Evolutionary conservation across 2,113 vertebrate species (phyloP), one percentile per base, ranked within the genome.

Genomic region (Eptesicus fuscus): DNA sequence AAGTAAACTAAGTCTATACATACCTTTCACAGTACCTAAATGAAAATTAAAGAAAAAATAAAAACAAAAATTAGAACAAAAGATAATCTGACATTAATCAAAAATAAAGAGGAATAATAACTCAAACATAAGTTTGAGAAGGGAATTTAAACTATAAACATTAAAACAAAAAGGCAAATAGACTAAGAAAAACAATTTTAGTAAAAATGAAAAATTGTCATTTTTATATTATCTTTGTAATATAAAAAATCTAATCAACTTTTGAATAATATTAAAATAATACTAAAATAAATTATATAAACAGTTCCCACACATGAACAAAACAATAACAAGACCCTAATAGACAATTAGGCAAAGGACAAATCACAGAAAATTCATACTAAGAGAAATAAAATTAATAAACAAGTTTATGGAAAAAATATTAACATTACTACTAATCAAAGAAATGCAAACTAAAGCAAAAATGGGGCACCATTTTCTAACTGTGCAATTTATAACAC

Each of bases 321-420:
- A 88, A 73, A 71, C 96, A 92, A 97, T 74, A 91, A 25, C 79
- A 87, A 90, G 44, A 63, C 51, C 63, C 22, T 83, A 89, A 59
- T 13, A 71, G 23, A 71, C 86, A 76, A 90, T 53, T 89, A 93
- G 71, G 69, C 42, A 94, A 92, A 90, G 49, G 42, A 93, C 71
- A 94, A 93, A 92, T 59, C 88, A 69, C 13, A 94, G 35, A 71
- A 23, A 83, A 80, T 61, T 79, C 40, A 61, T 32, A 91, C n/a
- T 90, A 88, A 94, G 83, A 80, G 37, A 95, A 70, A 93, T 76
- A 28, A 8, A 82, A 73, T 90, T 67, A 74, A 93, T 83, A 83
- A 87, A 79, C 4, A 86, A 91, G 25, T 18, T 37, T 86, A 59
- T 88, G 77, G 83, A 47, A 90, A 82, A 94, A 90, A 79, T 59